A percentile compares a stretch with the other conserved stretches of the same genome.
Evolutionary conservation across 64 coral and sea anemone genomes (phyloP).

Genomic region (Orbicella faveolata): DNA sequence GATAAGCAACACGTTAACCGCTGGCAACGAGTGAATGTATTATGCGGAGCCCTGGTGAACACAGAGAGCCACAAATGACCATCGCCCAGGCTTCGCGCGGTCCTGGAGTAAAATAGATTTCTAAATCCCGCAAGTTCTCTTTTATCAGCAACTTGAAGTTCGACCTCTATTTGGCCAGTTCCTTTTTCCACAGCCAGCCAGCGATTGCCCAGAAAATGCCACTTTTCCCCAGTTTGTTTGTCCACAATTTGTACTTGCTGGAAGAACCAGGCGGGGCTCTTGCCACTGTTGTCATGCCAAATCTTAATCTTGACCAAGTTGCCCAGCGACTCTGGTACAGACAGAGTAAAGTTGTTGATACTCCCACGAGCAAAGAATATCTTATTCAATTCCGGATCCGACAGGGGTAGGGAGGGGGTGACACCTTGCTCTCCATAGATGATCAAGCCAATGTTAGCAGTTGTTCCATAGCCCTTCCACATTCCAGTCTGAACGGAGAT

Average conservation of each 20-base stretch:
- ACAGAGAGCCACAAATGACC: constrained; percentile 69
- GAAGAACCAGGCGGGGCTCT: constrained; percentile 64
- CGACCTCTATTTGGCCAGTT: constrained; percentile 52
- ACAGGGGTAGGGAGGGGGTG: constrained; percentile 28
- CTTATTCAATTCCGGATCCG: constrained; percentile 53
- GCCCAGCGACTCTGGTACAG: constrained; percentile 44
- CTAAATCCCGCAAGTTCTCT: constrained; percentile 61
- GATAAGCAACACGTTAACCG: constrained; percentile 61
- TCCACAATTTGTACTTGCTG: constrained; percentile 57
- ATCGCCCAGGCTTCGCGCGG: constrained; percentile 49
- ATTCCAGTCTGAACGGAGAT: constrained; percentile 68
- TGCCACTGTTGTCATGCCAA: constrained; percentile 68
- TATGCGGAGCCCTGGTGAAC: constrained; percentile 64
- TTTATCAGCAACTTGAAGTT: constrained; percentile 60
- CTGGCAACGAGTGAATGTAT: constrained; percentile 69
- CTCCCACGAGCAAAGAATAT: constrained; percentile 64
- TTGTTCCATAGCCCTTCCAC: constrained; percentile 73
- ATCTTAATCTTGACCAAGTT: constrained; percentile 61
- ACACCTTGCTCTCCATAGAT: constrained; percentile 58
- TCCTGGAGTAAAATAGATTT: constrained; percentile 70
- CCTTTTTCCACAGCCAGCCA: constrained; percentile 71
- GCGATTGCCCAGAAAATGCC: constrained; percentile 57
- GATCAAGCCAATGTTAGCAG: constrained; percentile 56
- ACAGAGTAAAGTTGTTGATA: constrained; percentile 62
- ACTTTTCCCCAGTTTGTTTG: constrained; percentile 55